Percentiles rank a stretch among this genome's conserved stretches.
phyloP scores from a whole-genome alignment of 2,797 vertebrate genomes.

The Carcharodon carcharias region DNA sequence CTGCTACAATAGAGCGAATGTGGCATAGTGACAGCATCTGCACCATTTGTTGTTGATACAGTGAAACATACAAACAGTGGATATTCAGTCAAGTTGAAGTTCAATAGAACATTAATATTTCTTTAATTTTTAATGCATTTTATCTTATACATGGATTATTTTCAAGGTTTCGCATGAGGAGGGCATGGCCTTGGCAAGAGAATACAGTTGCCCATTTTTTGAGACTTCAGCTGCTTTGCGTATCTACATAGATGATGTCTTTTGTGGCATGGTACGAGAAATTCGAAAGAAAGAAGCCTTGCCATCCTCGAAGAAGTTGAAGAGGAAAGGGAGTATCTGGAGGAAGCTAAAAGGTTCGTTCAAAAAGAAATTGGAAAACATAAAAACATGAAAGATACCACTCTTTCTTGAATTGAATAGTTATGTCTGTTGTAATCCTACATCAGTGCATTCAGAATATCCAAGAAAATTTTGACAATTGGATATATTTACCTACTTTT shows the following conservation, averaged over 20 bases:
- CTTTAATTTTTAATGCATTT: neutral
- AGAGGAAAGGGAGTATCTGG: conserved; percentile 58
- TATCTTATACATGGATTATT: neutral
- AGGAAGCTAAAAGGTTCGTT: conserved; percentile 56
- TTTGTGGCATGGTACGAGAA: conserved; percentile 58
- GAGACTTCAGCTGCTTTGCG: conserved; percentile 60
- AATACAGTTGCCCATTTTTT: conserved; percentile 58
- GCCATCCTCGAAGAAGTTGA: conserved; percentile 51
- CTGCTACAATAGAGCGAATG: neutral
- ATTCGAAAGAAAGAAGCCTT: conserved; percentile 55
- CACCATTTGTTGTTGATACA: neutral
- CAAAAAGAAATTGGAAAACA: conserved; percentile 58
- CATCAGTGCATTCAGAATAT: neutral
- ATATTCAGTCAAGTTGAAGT: neutral
- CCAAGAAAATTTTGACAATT: neutral
- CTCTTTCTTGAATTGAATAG: neutral
- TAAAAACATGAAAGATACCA: conserved; percentile 46
- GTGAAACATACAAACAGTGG: neutral
- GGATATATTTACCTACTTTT: neutral
- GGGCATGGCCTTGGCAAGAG: conserved; percentile 56
- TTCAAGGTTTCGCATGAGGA: conserved; percentile 58
- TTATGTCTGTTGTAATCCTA: neutral
- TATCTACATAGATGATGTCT: conserved; percentile 59
- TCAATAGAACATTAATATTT: neutral
- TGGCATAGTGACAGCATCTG: too few relatives aligned